These are phyloP conservation scores for Pachyramphus minor DNA, from an alignment of 2,113 vertebrate genomes.

Conservation along the genomic window DNA sequence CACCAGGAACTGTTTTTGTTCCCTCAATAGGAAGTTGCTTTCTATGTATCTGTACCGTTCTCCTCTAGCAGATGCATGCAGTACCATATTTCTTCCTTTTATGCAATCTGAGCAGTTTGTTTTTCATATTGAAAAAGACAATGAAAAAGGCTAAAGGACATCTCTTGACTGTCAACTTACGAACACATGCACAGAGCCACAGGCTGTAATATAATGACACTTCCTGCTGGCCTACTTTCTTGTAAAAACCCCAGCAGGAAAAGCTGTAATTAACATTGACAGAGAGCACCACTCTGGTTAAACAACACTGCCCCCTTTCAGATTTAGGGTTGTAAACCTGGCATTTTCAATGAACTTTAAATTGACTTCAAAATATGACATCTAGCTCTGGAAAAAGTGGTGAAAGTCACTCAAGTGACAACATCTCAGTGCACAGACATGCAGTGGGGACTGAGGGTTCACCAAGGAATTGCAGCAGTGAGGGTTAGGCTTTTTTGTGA, in stretches of 20 bases:
- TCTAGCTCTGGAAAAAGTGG: neutral
- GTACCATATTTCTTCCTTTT: neutral
- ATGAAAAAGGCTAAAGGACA: neutral
- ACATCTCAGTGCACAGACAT: rapidly evolving
- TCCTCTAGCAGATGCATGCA: neutral
- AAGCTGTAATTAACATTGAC: conserved; percentile 30
- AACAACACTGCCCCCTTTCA: conserved; percentile 8
- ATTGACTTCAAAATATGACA: neutral
- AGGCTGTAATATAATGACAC: conserved; percentile 54
- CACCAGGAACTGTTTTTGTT: neutral
- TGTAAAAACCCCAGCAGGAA: conserved; percentile 15
- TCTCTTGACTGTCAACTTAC: conserved; percentile 18
- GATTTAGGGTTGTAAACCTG: neutral
- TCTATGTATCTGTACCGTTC: neutral
- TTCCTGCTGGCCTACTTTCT: conserved; percentile 56
- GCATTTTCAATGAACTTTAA: neutral
- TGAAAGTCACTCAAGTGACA: neutral
- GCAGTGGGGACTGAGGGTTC: neutral
- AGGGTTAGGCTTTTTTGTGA: neutral
- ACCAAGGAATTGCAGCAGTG: neutral
- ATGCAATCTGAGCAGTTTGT: neutral
- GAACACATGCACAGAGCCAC: conserved; percentile 22
- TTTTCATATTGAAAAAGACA: neutral
- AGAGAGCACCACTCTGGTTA: neutral
- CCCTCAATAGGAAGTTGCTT: neutral